Base-by-base conservation (phyloP, 1,140 invertebrate species). In the Leptopilina clavipes region DNA sequence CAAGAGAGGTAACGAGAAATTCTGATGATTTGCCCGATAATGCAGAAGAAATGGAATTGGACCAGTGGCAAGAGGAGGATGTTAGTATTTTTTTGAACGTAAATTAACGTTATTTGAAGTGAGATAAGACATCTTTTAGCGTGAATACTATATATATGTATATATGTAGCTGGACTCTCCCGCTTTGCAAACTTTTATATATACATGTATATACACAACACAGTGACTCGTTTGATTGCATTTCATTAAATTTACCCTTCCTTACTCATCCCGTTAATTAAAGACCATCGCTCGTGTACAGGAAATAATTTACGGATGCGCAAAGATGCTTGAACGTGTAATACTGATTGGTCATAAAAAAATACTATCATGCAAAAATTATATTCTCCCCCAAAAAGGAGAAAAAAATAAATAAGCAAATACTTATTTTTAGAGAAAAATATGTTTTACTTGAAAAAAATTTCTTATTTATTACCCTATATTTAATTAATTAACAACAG, bases 241-340 rank as follows among this genome's bases (percentile, higher is more conserved):
- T 73, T 79, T 80, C 77, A 80, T 79, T 74, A 80, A 82, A 79
- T 77, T 79, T 77, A 77, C 79, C 81, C 75, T 82, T 79, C 81
- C 72, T 82, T 82, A 82, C 80, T 82, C 81, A 82, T 80, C 77
- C 65, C 43, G 72, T 82, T 80, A 80, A 82, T 76, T 74, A 79
- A 80, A 70, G 81, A 80, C 79, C 71, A 79, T 80, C 80, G 70
- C 77, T 74, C 77, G 43, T 79, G 70, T 70, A 73, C 65, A 65
- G 31, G 40, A 37, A 74, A 65, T 65, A 65, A 65, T 65, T 65
- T 65, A 65, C 59, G 59, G 59, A 65, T 65, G 59, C 59, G 22
- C 25, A 25, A 31, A 65, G 59, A 65, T 31, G 59, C 59, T 25
- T 25, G 2, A 31, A 65, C 22, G 22, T 65, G 59, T 31, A 31